Base-by-base conservation (phyloP, 2,113 vertebrate genomes). In the Rattus rattus region DNA sequence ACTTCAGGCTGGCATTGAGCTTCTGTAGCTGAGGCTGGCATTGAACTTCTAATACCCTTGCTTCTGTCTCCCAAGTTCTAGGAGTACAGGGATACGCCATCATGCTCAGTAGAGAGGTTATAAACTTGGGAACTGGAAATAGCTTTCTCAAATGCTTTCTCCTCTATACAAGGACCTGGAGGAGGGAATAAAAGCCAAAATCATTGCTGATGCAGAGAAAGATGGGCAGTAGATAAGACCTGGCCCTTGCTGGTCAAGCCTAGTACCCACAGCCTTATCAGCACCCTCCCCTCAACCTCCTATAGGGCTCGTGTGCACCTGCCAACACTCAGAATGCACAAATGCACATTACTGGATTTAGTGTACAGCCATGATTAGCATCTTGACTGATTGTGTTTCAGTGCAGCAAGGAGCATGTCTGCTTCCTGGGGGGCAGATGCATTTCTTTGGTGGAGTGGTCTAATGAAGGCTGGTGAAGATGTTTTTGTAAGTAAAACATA, bases 361-460 rank as follows among this genome's bases (percentile, higher is more conserved):
- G 0, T n/a, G 61, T 89, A 26, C 24, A 47, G n/a, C 0, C 1
- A 0, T 1, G 6, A 49, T 7, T n/a, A 79, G 39, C 54, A 54
- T 43, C 28, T 77, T 77, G 76, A 4, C 13, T 73, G 26, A 7
- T 85, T 84, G 54, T 75, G 19, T 5, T 17, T 47, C 39, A 90
- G 36, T 33, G 14, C 11, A 54, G 70, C 24, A 28, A 30, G 12
- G 43, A 43, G 19, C 39, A 19, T 30, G 4, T 47, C 24, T 61
- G 26, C 2, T 73, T n/a, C 70, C 52, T 43, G 67, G 85, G 83
- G 90, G 72, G 47, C 80, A 54, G 52, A 61, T 49, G 24, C 20
- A 7, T 52, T 88, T 88, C 20, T 83, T 33, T 61, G 56, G 10
- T 9, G 36, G n/a, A 54, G 17, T 13, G 0, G 65, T 92, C 24